These are phyloP conservation scores for Chloroceryle aenea DNA, from an alignment of 2,113 vertebrate genomes.

Conservation along the genomic window DNA sequence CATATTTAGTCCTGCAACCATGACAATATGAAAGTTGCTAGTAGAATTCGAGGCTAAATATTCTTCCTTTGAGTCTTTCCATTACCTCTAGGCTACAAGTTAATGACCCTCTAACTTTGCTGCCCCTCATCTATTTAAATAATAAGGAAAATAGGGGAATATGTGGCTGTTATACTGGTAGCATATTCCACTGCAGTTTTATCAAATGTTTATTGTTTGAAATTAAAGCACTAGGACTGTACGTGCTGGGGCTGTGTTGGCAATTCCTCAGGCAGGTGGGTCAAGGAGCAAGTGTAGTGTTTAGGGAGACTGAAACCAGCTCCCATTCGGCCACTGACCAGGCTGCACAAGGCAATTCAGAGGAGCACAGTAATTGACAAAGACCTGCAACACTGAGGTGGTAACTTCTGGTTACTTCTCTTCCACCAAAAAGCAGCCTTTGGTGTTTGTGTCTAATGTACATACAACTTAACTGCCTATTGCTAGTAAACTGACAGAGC, in stretches of 20 bases:
- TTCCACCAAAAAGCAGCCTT: not conserved
- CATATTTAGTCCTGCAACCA: slow-evolving; percentile 64
- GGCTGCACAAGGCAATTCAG: not conserved
- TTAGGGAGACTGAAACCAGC: slow-evolving; percentile 72
- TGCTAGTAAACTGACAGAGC: not conserved
- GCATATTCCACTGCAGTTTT: not conserved
- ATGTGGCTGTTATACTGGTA: slow-evolving; percentile 11
- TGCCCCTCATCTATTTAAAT: slow-evolving; percentile 58
- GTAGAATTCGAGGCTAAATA: slow-evolving; percentile 68
- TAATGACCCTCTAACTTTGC: slow-evolving; percentile 70
- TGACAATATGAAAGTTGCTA: slow-evolving; percentile 72
- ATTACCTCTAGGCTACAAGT: slow-evolving; percentile 76
- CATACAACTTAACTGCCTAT: fast-evolving
- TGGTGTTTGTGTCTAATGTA: not conserved
- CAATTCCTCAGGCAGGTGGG: not conserved
- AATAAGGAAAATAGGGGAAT: slow-evolving; percentile 47
- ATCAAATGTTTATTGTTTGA: not conserved
- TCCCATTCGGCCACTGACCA: slow-evolving; percentile 51
- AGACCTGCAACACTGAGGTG: not conserved
- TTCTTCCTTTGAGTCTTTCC: slow-evolving; percentile 54
- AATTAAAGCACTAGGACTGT: slow-evolving; percentile 19
- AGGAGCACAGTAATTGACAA: fast-evolving
- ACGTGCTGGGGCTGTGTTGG: slow-evolving; percentile 57
- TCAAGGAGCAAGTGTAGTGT: slow-evolving; percentile 40
- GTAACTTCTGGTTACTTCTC: not conserved